Base-by-base conservation (phyloP, 2,113 vertebrate genomes). In the Melanostigma gelatinosum region DNA sequence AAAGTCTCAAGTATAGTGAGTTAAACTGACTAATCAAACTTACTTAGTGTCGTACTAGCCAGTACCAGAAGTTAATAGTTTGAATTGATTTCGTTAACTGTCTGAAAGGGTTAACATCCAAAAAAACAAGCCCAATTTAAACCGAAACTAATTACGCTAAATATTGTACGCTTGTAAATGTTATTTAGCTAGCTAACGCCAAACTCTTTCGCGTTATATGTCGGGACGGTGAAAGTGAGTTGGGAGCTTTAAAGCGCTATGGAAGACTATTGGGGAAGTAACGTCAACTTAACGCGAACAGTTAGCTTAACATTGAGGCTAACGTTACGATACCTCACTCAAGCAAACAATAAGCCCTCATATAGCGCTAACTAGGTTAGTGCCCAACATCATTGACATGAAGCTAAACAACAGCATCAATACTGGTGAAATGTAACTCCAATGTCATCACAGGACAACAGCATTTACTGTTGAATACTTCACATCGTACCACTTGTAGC, bases 401-500 rank as follows among this genome's bases (percentile, higher is more conserved):
- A n/a, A 3, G 10, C 7, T 32, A n/a, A 50, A 71, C 18, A 42
- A 27, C 0, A 10, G 4, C 36, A 16, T 16, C 11, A 15, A 4
- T 4, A 16, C 13, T 18, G 4, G 2, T 8, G 16, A 1, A 32
- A 74, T 18, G 54, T 34, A 62, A 72, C 40, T 16, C 0, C 42
- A 5, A 3, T 27, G 77, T 72, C n/a, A 73, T 20, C 6, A 55
- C 62, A 20, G 18, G 54, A 16, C 34, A 77, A 54, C 15, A 54
- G 10, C 12, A 9, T 10, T 4, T 7, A 15, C 55, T 7, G 24
- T 12, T 8, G 18, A 50, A 20, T 6, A 48, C 9, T 87, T 90
- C 76, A 84, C 90, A 88, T 83, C 79, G 75, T 63, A 20, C 48
- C 87, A 87, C 89, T 90, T 87, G 83, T 74, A 84, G 83, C 79